These are phyloP conservation scores for Pampusana beccarii DNA, from an alignment of 2,113 vertebrate species.

Conservation along the genomic window DNA sequence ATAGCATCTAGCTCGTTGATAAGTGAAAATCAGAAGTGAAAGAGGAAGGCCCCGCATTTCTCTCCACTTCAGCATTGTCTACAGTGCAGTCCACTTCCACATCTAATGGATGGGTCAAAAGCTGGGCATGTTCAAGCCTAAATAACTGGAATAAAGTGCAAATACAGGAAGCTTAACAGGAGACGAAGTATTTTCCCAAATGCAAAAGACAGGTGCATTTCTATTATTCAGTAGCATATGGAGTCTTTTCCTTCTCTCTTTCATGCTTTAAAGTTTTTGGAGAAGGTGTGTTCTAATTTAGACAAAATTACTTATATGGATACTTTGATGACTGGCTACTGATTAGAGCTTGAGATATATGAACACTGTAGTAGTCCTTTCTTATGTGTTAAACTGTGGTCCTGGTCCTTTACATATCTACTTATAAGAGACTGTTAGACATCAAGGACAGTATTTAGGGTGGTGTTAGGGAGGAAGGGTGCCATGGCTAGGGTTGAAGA, in stretches of 20 bases:
- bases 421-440: background rate
- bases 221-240: background rate
- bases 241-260: background rate
- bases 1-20: background rate
- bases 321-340: background rate
- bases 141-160: background rate
- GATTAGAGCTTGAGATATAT: background rate
- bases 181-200: background rate
- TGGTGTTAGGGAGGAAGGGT: background rate
- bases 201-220: background rate
- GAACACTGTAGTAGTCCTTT: background rate
- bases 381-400: background rate
- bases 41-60: background rate
- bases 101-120: background rate
- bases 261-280: background rate
- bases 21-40: background rate
- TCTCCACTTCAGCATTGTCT: background rate
- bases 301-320: rapidly evolving
- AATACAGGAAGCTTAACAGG: background rate
- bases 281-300: background rate
- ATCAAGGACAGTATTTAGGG: background rate
- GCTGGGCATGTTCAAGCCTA: background rate
- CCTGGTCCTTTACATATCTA: background rate
- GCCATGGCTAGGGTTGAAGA: background rate
- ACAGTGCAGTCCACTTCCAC: background rate